Conservation (phyloP, 2,888 invertebrate genomes). For the Chrysodeixis includens region DNA sequence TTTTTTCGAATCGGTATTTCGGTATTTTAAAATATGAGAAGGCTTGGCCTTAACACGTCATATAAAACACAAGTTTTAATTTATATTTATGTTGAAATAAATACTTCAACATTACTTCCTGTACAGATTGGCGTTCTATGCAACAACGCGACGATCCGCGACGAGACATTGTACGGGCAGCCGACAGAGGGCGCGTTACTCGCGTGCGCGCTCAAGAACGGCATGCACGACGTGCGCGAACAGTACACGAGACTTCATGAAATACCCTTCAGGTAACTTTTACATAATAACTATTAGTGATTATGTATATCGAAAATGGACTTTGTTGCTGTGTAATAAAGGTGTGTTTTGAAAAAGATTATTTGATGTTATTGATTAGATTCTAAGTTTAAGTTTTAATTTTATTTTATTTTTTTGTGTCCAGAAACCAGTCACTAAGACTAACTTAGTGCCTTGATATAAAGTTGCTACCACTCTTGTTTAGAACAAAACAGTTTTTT, state of each 20-base stretch:
- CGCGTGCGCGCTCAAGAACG: constrained; percentile 97
- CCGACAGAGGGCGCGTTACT: constrained; percentile 99
- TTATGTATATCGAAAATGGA: not conserved
- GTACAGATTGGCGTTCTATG: constrained; percentile 96
- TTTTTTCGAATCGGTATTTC: no score
- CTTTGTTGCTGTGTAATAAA: not conserved
- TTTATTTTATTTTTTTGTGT: no score
- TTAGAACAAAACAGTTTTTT: no score
- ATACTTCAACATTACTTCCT: no score
- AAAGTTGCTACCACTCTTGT: no score
- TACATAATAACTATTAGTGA: not conserved
- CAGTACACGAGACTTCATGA: constrained; percentile 96
- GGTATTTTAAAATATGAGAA: no score
- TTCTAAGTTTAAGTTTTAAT: no score
- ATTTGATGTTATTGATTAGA: not conserved
- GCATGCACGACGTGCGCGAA: constrained; percentile 94
- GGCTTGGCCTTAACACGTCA: no score
- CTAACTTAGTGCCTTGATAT: no score
- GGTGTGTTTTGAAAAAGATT: not conserved
- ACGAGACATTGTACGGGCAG: constrained; percentile 96
- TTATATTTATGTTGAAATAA: no score
- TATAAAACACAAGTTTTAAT: no score
- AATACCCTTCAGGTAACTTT: constrained; percentile 93
- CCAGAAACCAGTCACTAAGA: no score
- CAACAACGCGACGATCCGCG: constrained; percentile 97